Percentiles rank a stretch among this genome's conserved stretches.
phyloP scores from a whole-genome alignment of 2,113 vertebrate species.

The Hypomesus transpacificus region DNA sequence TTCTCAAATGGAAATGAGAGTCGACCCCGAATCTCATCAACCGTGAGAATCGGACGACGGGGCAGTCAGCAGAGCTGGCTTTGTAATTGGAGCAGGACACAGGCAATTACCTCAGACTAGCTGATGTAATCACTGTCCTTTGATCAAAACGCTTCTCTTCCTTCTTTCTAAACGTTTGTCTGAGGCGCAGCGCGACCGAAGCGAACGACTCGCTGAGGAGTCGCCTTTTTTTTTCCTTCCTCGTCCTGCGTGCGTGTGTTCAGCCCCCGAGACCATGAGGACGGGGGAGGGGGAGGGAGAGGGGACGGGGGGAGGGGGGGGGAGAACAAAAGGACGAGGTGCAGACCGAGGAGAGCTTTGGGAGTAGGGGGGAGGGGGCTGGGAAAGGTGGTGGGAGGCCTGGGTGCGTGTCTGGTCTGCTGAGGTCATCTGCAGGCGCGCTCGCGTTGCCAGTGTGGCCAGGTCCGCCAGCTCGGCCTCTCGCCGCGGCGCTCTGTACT shows the following conservation, averaged over 20 bases:
- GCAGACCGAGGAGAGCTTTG: too few species aligned
- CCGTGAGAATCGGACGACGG: neutral
- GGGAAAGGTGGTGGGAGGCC: too few species aligned
- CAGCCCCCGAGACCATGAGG: neutral
- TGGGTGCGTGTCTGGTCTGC: too few species aligned
- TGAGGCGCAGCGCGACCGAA: neutral
- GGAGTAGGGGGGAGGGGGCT: too few species aligned
- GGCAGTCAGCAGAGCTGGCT: too few species aligned
- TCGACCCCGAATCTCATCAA: neutral
- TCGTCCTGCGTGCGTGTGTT: slow-evolving; percentile 2
- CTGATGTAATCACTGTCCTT: slow-evolving; percentile 45
- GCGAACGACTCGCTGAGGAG: too few species aligned
- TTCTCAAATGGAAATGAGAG: too few species aligned
- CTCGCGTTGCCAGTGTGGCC: too few species aligned
- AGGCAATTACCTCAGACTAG: slow-evolving; percentile 48
- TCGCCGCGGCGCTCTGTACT: too few species aligned
- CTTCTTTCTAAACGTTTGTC: slow-evolving; percentile 6
- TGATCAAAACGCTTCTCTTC: slow-evolving; percentile 18
- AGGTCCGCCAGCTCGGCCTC: too few species aligned
- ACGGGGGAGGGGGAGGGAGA: slow-evolving; percentile 1
- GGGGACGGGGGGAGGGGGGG: neutral
- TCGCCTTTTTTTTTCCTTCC: neutral
- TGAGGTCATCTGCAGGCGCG: too few species aligned
- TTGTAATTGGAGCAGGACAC: slow-evolving; percentile 42
- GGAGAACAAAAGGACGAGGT: neutral